Base-by-base conservation (phyloP, 2,888 invertebrate genomes). In the Copidosoma aretas region DNA sequence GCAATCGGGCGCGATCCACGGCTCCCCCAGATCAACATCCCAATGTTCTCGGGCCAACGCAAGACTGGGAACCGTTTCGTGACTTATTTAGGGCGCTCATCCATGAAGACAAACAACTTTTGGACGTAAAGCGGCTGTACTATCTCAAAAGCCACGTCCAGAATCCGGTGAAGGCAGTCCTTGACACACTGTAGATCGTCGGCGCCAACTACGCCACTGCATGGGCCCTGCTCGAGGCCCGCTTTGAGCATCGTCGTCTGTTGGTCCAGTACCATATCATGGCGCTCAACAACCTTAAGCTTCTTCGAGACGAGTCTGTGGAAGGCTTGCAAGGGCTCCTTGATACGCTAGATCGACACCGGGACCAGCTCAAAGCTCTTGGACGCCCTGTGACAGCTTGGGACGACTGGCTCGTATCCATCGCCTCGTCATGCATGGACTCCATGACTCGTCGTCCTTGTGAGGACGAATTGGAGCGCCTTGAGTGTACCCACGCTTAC, bases 31-130 rank as follows among this genome's bases (percentile, higher is more conserved):
- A 46, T 46, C 43, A 46, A 46, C 14, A 46, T 56, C 1, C 24
- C 56, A 2, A 24, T 24, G 15, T 56, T 56, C 15, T 56, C 25
- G 17, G 56, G 56, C 1, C 24, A 24, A 12, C 24, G 56, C 10
- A 15, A 25, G 56, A 56, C 1, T 56, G 56, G 56, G 56, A 56
- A n/a, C 15, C 24, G 17, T 56, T 56, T 24, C 24, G 25, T 12
- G 56, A 24, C 17, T 15, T 46, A 17, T 46, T 46, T 17, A 14
- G 43, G 17, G 43, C 12, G 43, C 12, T 46, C 12, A 46, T 46
- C 43, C 12, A 46, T 2, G 15, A 12, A 1, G 43, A 46, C 12
- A 8, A 15, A 12, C 43, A 17, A 3, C 43, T 46, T 3, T 15
- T 3, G 12, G 43, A 46, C 43, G 43, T 46, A 2, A 1, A 46